phyloP scores from a whole-genome alignment of 2,888 invertebrate genomes.

The Drosophila yooni region DNA sequence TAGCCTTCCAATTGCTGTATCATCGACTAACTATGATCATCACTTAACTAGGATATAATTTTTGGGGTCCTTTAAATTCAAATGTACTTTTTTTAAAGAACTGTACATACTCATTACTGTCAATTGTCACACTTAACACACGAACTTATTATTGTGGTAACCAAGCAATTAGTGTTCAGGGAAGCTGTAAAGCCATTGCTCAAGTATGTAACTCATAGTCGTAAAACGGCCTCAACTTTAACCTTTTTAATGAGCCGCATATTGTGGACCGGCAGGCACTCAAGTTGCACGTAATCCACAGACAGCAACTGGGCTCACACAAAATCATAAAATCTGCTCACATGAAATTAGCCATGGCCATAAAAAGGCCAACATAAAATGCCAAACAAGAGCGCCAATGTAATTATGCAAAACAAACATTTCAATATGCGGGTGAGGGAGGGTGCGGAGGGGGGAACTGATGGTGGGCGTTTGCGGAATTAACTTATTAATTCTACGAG shows the following conservation, averaged over 20 bases:
- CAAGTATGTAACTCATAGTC: slow-evolving; percentile 40
- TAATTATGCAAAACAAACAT: slow-evolving; percentile 74
- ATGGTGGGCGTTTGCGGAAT: slow-evolving; percentile 52
- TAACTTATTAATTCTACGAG: slow-evolving; percentile 73
- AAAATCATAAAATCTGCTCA: slow-evolving; percentile 57
- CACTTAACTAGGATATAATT: too few species aligned
- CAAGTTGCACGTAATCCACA: slow-evolving; percentile 29
- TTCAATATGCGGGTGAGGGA: slow-evolving; percentile 35
- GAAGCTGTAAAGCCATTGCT: slow-evolving; percentile 32
- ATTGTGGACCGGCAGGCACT: slow-evolving; percentile 24
- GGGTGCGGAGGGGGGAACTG: neutral
- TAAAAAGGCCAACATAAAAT: slow-evolving; percentile 68
- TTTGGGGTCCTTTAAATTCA: neutral
- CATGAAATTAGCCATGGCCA: slow-evolving; percentile 67
- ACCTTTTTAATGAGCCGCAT: slow-evolving; percentile 73
- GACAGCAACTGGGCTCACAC: slow-evolving; percentile 25
- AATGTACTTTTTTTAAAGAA: neutral
- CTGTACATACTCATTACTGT: neutral
- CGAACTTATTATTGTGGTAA: slow-evolving; percentile 42
- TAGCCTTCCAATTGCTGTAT: neutral
- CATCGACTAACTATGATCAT: too few species aligned
- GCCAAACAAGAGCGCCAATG: slow-evolving; percentile 60
- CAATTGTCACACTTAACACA: neutral
- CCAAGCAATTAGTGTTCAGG: slow-evolving; percentile 53
- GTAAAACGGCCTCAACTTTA: slow-evolving; percentile 71